A percentile compares a stretch with the other conserved stretches of the same genome.
Evolutionary conservation across 2,888 invertebrate genomes (phyloP).

Genomic region (Nephrocerus scutellatus): DNA sequence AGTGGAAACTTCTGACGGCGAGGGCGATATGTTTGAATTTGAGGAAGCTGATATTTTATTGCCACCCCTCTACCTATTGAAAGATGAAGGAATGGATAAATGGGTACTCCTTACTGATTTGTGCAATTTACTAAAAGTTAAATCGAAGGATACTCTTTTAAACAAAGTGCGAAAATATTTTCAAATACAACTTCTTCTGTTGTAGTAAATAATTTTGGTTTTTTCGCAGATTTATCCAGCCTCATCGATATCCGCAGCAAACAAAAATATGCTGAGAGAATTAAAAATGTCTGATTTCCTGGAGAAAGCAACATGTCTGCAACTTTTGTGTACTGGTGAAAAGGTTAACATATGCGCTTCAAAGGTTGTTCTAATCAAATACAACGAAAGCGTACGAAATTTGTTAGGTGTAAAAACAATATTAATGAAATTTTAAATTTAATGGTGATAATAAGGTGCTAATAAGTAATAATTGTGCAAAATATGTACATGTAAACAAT

Average conservation of each 20-base stretch:
- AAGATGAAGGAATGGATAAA: constrained; percentile 60
- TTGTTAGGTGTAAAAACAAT: constrained; percentile 75
- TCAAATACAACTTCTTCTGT: not conserved
- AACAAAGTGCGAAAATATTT: constrained; percentile 51
- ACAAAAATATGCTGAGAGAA: constrained; percentile 54
- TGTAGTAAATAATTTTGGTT: constrained; percentile 1
- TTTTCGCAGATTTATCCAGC: constrained; percentile 42
- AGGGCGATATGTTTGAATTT: constrained; percentile 63
- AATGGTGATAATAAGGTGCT: constrained; percentile 19
- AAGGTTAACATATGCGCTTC: constrained; percentile 73
- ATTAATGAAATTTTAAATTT: constrained; percentile 56
- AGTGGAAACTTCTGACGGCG: constrained; percentile 28
- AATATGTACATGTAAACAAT: too few relatives aligned
- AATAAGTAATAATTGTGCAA: too few relatives aligned
- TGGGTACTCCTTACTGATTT: constrained; percentile 78
- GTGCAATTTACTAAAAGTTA: constrained; percentile 67
- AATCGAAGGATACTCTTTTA: constrained; percentile 71
- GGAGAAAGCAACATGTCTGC: constrained; percentile 73
- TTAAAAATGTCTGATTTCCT: constrained; percentile 73
- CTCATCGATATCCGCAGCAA: constrained; percentile 36
- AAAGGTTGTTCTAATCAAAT: constrained; percentile 73
- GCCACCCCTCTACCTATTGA: constrained; percentile 71
- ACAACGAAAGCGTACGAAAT: constrained; percentile 76
- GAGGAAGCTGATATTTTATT: constrained; percentile 73
- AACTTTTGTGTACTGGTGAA: constrained; percentile 69